Base-by-base conservation (phyloP, 2,113 vertebrate genomes). In the Istiophorus platypterus region DNA sequence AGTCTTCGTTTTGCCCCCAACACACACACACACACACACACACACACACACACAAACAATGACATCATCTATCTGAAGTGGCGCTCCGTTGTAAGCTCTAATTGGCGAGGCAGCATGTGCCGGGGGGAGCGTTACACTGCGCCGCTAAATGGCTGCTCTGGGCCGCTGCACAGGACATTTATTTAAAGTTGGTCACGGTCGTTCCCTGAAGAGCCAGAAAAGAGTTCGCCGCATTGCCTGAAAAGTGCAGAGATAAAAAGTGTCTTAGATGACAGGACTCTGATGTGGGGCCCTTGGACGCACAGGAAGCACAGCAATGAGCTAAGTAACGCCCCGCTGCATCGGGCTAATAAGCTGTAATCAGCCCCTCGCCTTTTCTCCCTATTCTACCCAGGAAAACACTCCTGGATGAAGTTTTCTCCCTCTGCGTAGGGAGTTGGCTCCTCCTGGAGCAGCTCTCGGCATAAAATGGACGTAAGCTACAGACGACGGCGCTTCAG, bases 321-420 rank as follows among this genome's bases (percentile, higher is more conserved):
- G 65, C 79, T 86, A 88, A 81, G 90, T 90, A 89, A 93, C 83
- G 93, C 74, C 82, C 91, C 76, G 45, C 85, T 84, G 86, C 89
- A 90, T 86, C 89, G 62, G 81, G 92, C 91, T 95, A 94, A 95
- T 94, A 94, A 93, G 93, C 90, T 91, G 82, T 92, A 94, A 95
- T 92, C 93, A 92, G 95, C 73, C 72, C 58, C 20, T 59, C 45
- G 67, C 78, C 67, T 82, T 74, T 88, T 86, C 71, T 81, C 82
- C 20, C 62, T 66, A 37, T 87, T 85, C 81, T 76, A 51, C 70
- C 65, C 8, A 56, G 72, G 90, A 85, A 91, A 83, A 91, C 83
- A 92, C 92, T 90, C 85, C 57, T 78, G 78, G 84, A 92, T 88
- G 79, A 71, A 85, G 42, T 17, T 51, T 80, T 51, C 80, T 81